Evolutionary conservation across 2,113 vertebrate species (phyloP).

Genomic region (Planiliza haematocheilus): DNA sequence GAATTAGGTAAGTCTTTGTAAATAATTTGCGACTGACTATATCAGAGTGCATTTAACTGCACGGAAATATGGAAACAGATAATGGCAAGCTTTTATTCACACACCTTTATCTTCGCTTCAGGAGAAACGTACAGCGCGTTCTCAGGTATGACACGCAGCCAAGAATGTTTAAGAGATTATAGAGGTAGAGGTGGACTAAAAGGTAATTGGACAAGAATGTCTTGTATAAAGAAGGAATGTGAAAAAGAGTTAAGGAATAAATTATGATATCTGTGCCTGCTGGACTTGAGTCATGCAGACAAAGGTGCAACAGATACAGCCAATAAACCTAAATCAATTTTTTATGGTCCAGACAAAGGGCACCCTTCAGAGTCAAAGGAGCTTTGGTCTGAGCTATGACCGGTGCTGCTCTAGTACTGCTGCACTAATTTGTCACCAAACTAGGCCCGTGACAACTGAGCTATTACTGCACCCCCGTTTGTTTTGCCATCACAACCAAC

Average conservation of each 20-base stretch:
- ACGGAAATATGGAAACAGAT: conserved; percentile 17
- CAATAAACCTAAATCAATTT: conserved; percentile 71
- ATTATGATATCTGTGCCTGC: conserved; percentile 21
- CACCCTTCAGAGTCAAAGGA: conserved; percentile 67
- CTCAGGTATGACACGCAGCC: background rate
- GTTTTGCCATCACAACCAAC: conserved; percentile 77
- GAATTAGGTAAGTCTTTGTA: conserved; percentile 34
- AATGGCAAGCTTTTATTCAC: conserved; percentile 9
- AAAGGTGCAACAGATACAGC: conserved; percentile 59
- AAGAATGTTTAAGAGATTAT: conserved; percentile 22
- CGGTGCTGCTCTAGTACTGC: conserved; percentile 51
- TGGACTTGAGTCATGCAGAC: conserved; percentile 49
- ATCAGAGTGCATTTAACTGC: conserved; percentile 17
- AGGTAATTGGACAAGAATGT: conserved; percentile 35
- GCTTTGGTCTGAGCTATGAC: conserved; percentile 61
- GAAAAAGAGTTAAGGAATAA: conserved; percentile 11
- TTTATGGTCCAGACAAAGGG: conserved; percentile 70
- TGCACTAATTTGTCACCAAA: conserved; percentile 81
- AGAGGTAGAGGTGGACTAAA: conserved; percentile 32
- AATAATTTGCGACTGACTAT: conserved; percentile 28
- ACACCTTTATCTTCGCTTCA: conserved; percentile 5
- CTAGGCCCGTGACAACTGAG: conserved; percentile 74
- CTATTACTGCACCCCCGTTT: conserved; percentile 80
- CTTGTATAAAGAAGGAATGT: conserved; percentile 11
- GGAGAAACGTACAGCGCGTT: background rate